These are phyloP conservation scores for Arnoldichthys spilopterus DNA, from an alignment of 2,797 vertebrate genomes.

Conservation along the genomic window DNA sequence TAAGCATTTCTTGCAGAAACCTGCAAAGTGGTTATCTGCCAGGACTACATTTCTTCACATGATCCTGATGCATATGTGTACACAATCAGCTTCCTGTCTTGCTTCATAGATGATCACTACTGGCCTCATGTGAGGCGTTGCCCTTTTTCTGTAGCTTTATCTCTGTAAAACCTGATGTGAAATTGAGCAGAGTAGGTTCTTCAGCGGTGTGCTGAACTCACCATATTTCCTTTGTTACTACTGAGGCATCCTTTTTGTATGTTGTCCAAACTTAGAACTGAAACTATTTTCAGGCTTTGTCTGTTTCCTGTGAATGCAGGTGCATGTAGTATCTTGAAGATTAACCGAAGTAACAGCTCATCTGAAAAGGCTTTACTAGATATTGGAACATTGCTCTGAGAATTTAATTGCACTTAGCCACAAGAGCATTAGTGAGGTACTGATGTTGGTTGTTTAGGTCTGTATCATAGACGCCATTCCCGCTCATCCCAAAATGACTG, in stretches of 20 bases:
- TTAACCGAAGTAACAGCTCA: too few species aligned
- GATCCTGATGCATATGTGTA: background rate
- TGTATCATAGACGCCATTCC: too few species aligned
- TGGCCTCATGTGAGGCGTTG: background rate
- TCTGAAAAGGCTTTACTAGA: too few species aligned
- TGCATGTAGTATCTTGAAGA: too few species aligned
- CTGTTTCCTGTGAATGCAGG: background rate
- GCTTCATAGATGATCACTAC: background rate
- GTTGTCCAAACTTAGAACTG: constrained; percentile 6
- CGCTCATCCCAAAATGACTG: too few species aligned
- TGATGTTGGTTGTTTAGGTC: too few species aligned
- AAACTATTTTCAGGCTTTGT: background rate
- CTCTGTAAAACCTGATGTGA: background rate
- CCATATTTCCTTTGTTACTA: background rate
- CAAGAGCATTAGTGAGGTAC: too few species aligned
- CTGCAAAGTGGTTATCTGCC: too few species aligned
- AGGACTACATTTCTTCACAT: background rate
- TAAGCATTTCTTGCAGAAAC: too few species aligned
- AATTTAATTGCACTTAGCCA: too few species aligned
- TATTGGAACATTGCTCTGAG: too few species aligned
- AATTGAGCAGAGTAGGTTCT: background rate
- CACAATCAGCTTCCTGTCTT: constrained; percentile 7
- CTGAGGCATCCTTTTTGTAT: background rate
- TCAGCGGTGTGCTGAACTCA: background rate
- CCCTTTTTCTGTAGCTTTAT: background rate